Evolutionary conservation across 2,888 invertebrate species (phyloP).

Genomic region (Pelosia muscerda): DNA sequence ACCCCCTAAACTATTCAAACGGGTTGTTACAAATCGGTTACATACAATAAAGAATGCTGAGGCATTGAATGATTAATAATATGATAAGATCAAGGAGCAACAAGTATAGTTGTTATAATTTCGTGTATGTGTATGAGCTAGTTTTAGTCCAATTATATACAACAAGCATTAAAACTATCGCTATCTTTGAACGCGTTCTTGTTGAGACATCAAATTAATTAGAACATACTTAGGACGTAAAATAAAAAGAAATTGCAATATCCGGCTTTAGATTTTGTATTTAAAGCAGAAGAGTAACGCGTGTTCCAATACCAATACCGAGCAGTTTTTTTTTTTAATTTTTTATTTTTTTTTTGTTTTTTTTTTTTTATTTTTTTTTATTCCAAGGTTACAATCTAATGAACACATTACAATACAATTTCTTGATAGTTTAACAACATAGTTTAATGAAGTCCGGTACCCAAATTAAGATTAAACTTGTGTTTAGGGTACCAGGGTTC

Average conservation of each 20-base stretch:
- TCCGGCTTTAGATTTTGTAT: background rate
- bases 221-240: background rate
- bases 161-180: background rate
- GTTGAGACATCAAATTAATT: background rate
- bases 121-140: background rate
- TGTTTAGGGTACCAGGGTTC: no score
- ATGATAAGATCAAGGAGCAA: background rate
- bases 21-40: background rate
- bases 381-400: no score
- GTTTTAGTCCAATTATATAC: background rate
- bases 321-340: no score
- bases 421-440: no score
- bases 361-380: no score
- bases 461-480: no score
- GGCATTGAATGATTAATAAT: background rate
- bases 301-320: no score
- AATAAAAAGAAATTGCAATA: background rate
- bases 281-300: no score
- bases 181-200: background rate
- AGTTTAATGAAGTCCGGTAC: no score
- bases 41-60: background rate
- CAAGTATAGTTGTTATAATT: background rate
- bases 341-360: no score
- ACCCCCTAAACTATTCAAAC: background rate
- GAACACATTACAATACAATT: no score